These are phyloP conservation scores for Leucophora obtusa DNA, from an alignment of 2,888 invertebrate genomes.

Conservation along the genomic window DNA sequence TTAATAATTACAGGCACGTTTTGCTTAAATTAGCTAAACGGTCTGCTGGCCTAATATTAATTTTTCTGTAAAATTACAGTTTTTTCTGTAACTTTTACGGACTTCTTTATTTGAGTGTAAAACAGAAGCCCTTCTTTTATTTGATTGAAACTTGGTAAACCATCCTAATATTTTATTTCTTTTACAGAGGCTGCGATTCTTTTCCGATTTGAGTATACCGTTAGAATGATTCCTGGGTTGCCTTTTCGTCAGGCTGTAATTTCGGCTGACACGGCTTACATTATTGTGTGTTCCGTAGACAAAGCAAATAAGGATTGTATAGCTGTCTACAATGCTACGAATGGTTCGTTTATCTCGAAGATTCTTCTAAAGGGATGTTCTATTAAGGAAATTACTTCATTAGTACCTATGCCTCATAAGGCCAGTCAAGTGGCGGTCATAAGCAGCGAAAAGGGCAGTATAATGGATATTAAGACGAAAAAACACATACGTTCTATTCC, in stretches of 20 bases:
- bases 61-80: no score
- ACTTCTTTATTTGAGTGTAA: no score
- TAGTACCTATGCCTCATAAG: slow-evolving; percentile 91
- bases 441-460: slow-evolving; percentile 92
- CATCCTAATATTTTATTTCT: background rate
- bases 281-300: slow-evolving; percentile 90
- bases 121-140: no score
- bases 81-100: no score
- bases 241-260: slow-evolving; percentile 88
- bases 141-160: no score
- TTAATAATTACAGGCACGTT: no score
- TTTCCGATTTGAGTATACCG: slow-evolving; percentile 90
- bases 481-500: slow-evolving; percentile 91
- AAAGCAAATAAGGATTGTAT: slow-evolving; percentile 89
- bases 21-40: no score
- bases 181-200: slow-evolving; percentile 85
- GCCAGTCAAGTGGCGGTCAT: slow-evolving; percentile 91
- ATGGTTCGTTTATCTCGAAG: slow-evolving; percentile 82
- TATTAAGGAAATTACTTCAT: slow-evolving; percentile 85
- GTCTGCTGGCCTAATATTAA: no score
- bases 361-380: slow-evolving; percentile 80
- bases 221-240: slow-evolving; percentile 84
- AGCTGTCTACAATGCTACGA: slow-evolving; percentile 89
- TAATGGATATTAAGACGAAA: slow-evolving; percentile 93
- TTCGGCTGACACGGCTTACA: slow-evolving; percentile 88